These are phyloP conservation scores for Chanos chanos DNA, from an alignment of 2,797 vertebrate species.

Conservation along the genomic window DNA sequence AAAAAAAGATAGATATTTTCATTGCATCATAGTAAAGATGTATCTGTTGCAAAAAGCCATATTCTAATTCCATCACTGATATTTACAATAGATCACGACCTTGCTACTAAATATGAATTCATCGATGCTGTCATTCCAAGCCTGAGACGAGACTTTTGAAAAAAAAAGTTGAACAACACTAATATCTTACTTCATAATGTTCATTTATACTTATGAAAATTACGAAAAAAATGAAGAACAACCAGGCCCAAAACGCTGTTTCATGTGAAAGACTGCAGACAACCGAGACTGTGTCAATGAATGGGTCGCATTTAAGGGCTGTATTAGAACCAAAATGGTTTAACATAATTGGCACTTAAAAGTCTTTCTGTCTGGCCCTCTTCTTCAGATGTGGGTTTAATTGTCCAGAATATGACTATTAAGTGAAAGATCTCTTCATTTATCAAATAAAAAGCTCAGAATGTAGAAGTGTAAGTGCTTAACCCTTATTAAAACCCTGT, in stretches of 20 bases:
- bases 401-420: constrained; percentile 63
- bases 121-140: too few relatives aligned
- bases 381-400: constrained; percentile 63
- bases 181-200: constrained; percentile 1
- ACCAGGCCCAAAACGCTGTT: not conserved
- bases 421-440: constrained; percentile 57
- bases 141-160: not conserved
- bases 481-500: constrained; percentile 43
- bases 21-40: too few relatives aligned
- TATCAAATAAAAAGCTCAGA: constrained; percentile 67
- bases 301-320: constrained; percentile 29
- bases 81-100: too few relatives aligned
- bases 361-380: constrained; percentile 56
- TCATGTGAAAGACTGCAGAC: constrained; percentile 14
- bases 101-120: too few relatives aligned
- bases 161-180: not conserved
- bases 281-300: constrained; percentile 14
- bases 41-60: too few relatives aligned
- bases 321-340: constrained; percentile 45
- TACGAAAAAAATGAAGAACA: not conserved
- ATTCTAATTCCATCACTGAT: too few relatives aligned
- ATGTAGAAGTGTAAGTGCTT: constrained; percentile 57
- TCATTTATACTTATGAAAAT: constrained; percentile 8
- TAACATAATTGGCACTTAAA: constrained; percentile 57
- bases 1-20: too few relatives aligned